Base-by-base conservation (phyloP, 2,888 invertebrate genomes). In the Trichogramma dendrolimi region DNA sequence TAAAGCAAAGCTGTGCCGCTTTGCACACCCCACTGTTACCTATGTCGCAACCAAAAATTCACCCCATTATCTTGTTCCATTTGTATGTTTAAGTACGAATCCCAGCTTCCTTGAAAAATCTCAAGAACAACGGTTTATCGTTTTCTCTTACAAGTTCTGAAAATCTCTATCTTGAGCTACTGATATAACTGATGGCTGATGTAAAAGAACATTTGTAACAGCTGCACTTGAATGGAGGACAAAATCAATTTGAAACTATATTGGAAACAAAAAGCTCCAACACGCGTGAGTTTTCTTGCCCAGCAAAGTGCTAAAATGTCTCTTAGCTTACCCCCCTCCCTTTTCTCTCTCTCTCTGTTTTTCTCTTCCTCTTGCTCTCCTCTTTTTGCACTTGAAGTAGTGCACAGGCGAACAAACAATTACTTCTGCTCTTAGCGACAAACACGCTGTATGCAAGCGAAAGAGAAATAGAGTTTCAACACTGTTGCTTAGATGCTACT, bases 1-100 rank as follows among this genome's bases (percentile, higher is more conserved):
- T 75, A 73, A 75, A 75, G 72, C 70, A 71, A 75, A 75, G 72
- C 69, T 70, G 67, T 71, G 68, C 66, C 72, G 74, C 77, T 77
- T 77, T 77, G 75, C 73, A 70, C 63, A 56, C 62, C 62, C 64
- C 64, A 64, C 67, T 68, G 61, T 58, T 60, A 40, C 58, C 11
- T 48, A 27, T 27, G 27, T 27, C 27, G 27, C 27, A 27, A 14
- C 50, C 40, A 38, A 61, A 55, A 58, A 61, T 53, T 14, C 14
- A n/a, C 48, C 41, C 39, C 14, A 14, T 44, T 47, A 38, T 6
- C 38, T 41, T 49, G 63, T 64, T 41, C 50, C 55, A 3, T 27
- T 27, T 2, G 27, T 27, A 27, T 27, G 27, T 27, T 27, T 27
- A 27, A 27, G 27, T 27, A 27, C 27, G 27, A 27, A 27, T 27